phyloP scores from a whole-genome alignment of 2,888 invertebrate genomes.

The Erynnis tages region DNA sequence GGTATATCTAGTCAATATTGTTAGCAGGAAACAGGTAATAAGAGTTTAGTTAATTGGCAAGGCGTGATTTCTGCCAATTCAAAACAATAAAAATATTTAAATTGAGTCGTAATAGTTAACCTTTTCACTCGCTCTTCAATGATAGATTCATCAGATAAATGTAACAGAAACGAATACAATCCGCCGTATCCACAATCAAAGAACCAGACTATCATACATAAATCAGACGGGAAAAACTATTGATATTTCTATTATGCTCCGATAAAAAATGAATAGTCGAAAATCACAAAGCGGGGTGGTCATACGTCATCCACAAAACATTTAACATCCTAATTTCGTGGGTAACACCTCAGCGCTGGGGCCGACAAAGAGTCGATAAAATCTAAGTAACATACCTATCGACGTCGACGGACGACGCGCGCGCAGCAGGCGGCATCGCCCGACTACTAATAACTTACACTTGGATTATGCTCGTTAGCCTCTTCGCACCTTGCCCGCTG shows the following conservation, averaged over 20 bases:
- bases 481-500: slow-evolving; percentile 76
- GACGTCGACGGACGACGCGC: slow-evolving; percentile 50
- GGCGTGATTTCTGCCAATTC: too few species aligned
- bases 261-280: slow-evolving; percentile 38
- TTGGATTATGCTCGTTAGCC: slow-evolving; percentile 79
- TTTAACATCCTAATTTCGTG: slow-evolving; percentile 78
- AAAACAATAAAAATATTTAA: too few species aligned
- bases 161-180: slow-evolving; percentile 9
- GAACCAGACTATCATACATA: slow-evolving; percentile 37
- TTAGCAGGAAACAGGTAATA: too few species aligned
- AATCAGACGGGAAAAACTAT: slow-evolving; percentile 51
- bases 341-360: slow-evolving; percentile 74
- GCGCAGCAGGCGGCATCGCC: slow-evolving; percentile 66
- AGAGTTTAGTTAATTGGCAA: too few species aligned
- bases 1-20: too few species aligned
- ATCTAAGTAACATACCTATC: slow-evolving; percentile 52
- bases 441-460: slow-evolving; percentile 76
- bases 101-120: too few species aligned
- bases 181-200: slow-evolving; percentile 25
- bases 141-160: slow-evolving; percentile 10
- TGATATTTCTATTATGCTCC: slow-evolving; percentile 68
- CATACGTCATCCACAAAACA: slow-evolving; percentile 76
- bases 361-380: slow-evolving; percentile 78
- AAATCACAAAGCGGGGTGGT: slow-evolving; percentile 55
- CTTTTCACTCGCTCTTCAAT: too few species aligned